phyloP scores from a whole-genome alignment of 2,113 vertebrate genomes.

The Uropsilus gracilis region DNA sequence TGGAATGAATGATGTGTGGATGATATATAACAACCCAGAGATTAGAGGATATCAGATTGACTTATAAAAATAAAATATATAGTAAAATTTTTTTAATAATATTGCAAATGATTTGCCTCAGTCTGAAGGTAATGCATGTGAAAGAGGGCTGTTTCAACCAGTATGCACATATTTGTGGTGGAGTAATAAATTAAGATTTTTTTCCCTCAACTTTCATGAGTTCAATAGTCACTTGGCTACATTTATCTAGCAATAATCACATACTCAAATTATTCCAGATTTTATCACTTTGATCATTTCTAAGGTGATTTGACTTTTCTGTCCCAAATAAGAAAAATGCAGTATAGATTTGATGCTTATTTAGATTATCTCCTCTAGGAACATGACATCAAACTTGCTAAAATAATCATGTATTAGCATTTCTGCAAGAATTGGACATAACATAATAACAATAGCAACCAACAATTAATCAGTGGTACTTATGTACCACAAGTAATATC shows the following conservation, averaged over 20 bases:
- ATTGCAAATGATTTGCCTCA: constrained; percentile 52
- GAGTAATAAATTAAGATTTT: background rate
- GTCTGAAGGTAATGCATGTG: background rate
- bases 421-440: background rate
- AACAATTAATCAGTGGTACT: background rate
- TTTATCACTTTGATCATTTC: constrained; percentile 20
- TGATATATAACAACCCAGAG: constrained; percentile 43
- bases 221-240: background rate
- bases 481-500: background rate
- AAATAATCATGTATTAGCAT: background rate
- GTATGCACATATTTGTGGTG: background rate
- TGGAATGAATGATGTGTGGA: constrained; percentile 67
- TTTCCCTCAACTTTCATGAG: background rate
- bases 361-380: background rate
- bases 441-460: background rate
- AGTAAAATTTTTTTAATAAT: constrained; percentile 62
- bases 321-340: constrained; percentile 12
- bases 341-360: background rate
- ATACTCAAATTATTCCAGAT: background rate
- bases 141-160: background rate
- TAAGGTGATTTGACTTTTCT: constrained; percentile 3
- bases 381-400: background rate
- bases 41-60: constrained; percentile 43
- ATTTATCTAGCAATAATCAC: background rate
- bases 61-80: constrained; percentile 75